Conservation (phyloP, 2,888 invertebrate genomes). For the Morpho helenor region DNA sequence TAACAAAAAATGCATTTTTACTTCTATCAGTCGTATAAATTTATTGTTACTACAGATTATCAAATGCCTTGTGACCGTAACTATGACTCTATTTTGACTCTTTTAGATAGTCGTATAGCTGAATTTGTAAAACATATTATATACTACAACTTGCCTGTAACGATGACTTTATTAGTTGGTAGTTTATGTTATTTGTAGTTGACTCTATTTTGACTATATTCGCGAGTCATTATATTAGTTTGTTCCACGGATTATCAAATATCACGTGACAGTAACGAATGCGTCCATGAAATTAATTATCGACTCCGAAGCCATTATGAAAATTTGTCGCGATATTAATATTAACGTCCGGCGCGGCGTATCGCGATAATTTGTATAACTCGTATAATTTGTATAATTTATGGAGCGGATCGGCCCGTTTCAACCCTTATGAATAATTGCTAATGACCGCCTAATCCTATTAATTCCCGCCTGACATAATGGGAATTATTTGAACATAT, state of each 20-base stretch:
- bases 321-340: conserved; percentile 25
- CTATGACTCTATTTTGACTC: too few relatives aligned
- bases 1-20: too few relatives aligned
- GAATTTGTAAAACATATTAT: too few relatives aligned
- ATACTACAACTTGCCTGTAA: too few relatives aligned
- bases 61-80: too few relatives aligned
- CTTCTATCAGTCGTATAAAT: too few relatives aligned
- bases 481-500: conserved; percentile 6
- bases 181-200: too few relatives aligned
- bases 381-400: conserved; percentile 26
- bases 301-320: conserved; percentile 22
- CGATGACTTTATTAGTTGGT: too few relatives aligned
- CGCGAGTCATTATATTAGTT: too few relatives aligned
- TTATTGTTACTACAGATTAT: too few relatives aligned
- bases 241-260: neutral
- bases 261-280: conserved; percentile 10
- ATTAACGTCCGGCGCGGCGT: conserved; percentile 22
- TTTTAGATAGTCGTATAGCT: too few relatives aligned
- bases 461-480: conserved; percentile 9
- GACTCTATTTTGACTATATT: too few relatives aligned
- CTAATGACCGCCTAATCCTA: conserved; percentile 21
- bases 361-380: conserved; percentile 26
- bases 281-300: conserved; percentile 24
- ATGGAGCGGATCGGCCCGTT: conserved; percentile 24
- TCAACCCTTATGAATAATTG: conserved; percentile 28